Conservation (phyloP, 2,113 vertebrate genomes). For the Plestiodon gilberti region DNA sequence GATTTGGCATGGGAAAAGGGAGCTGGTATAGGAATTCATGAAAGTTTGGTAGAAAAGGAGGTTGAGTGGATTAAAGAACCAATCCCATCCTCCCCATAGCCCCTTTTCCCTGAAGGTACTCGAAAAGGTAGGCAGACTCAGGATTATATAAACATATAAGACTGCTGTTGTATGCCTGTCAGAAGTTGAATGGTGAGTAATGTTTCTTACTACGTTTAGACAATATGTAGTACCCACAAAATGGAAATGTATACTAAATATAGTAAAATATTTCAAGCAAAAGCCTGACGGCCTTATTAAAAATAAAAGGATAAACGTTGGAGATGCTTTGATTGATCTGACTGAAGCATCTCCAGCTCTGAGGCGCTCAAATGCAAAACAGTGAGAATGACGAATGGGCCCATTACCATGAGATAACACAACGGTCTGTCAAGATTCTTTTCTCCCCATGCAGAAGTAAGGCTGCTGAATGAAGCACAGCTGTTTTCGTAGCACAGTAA, state of each 20-base stretch:
- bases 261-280: neutral
- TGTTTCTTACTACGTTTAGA: neutral
- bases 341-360: conserved; percentile 11
- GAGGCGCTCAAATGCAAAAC: neutral
- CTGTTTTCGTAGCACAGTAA: fast-evolving
- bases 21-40: neutral
- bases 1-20: neutral
- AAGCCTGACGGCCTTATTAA: neutral
- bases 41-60: neutral
- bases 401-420: conserved; percentile 11
- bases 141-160: neutral
- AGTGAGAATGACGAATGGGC: neutral
- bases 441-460: neutral
- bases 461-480: neutral
- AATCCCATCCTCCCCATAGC: neutral
- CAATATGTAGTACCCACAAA: neutral
- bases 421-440: neutral
- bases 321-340: neutral
- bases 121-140: neutral
- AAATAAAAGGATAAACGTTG: neutral
- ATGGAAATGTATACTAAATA: neutral
- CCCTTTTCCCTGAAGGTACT: neutral
- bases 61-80: neutral
- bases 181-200: neutral
- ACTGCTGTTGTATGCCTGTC: neutral